phyloP scores from a whole-genome alignment of 2,797 vertebrate genomes.

The Parauchenoglanis ngamensis region DNA sequence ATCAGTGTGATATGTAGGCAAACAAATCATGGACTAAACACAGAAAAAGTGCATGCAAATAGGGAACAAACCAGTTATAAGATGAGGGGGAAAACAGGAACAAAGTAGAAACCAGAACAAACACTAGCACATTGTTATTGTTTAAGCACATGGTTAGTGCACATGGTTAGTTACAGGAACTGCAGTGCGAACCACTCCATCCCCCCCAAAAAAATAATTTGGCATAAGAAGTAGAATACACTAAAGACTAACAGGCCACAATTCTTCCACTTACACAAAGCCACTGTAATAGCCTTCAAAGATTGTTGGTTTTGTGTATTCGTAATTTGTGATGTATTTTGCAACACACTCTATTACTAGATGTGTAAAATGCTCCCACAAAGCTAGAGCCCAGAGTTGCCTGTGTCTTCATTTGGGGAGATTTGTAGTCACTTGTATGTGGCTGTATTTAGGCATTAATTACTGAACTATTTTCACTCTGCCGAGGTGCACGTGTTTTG shows the following conservation, averaged over 20 bases:
- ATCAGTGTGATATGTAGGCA: not conserved
- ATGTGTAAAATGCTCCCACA: not conserved
- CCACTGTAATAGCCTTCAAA: not conserved
- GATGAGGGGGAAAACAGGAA: no score
- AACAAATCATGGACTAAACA: conserved; percentile 1
- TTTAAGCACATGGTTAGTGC: no score
- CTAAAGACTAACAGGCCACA: no score
- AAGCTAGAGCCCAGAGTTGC: not conserved
- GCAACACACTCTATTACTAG: not conserved
- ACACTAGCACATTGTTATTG: not conserved
- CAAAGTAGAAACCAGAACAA: conserved; percentile 7
- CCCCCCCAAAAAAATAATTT: not conserved
- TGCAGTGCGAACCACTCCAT: not conserved
- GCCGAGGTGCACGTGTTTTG: conserved; percentile 24
- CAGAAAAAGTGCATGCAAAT: not conserved
- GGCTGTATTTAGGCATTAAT: conserved; percentile 38
- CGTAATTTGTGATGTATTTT: not conserved
- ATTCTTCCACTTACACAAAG: not conserved
- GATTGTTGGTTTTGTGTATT: not conserved
- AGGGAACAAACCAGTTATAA: not conserved
- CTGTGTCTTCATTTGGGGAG: not conserved
- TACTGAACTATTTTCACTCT: conserved; percentile 34
- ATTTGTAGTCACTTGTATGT: conserved; percentile 3
- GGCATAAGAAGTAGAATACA: not conserved
- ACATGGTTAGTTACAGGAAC: not conserved